Percentiles rank a stretch among this genome's conserved stretches.
Conservation (phyloP, 2,888 invertebrate species). For the Tinea trinotella region DNA sequence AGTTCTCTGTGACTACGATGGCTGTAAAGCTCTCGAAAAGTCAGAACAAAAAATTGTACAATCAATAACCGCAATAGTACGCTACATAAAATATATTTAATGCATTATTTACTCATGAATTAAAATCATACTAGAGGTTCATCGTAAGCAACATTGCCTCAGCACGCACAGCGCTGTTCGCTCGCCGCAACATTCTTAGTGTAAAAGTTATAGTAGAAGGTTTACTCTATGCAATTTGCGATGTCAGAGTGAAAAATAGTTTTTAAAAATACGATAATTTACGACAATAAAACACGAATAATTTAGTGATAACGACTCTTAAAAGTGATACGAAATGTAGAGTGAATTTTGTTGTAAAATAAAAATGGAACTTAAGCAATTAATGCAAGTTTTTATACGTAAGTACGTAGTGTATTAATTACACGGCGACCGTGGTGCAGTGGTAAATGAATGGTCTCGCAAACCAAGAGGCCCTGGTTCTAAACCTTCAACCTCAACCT, state of each 20-base stretch:
- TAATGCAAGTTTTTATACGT: conserved; percentile 4
- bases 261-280: neutral
- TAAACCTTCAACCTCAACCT: too few relatives aligned
- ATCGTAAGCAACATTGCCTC: conserved; percentile 61
- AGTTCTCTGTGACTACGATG: too few relatives aligned
- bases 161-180: conserved; percentile 53
- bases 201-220: conserved; percentile 70
- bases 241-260: conserved; percentile 44
- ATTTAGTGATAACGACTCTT: conserved; percentile 1
- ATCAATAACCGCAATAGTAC: too few relatives aligned
- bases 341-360: neutral
- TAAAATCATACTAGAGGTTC: too few relatives aligned
- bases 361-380: neutral
- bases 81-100: too few relatives aligned
- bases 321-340: conserved; percentile 10
- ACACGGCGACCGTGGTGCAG: too few relatives aligned
- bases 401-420: too few relatives aligned
- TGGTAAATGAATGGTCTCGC: too few relatives aligned
- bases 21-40: too few relatives aligned
- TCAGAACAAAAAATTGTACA: too few relatives aligned
- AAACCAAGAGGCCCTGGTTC: too few relatives aligned
- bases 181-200: conserved; percentile 70
- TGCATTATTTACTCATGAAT: too few relatives aligned
- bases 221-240: conserved; percentile 71
- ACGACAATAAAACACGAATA: neutral